Percentiles rank a stretch among this genome's conserved stretches.
Conservation (phyloP, 2,113 vertebrate genomes). For the Clarias gariepinus region DNA sequence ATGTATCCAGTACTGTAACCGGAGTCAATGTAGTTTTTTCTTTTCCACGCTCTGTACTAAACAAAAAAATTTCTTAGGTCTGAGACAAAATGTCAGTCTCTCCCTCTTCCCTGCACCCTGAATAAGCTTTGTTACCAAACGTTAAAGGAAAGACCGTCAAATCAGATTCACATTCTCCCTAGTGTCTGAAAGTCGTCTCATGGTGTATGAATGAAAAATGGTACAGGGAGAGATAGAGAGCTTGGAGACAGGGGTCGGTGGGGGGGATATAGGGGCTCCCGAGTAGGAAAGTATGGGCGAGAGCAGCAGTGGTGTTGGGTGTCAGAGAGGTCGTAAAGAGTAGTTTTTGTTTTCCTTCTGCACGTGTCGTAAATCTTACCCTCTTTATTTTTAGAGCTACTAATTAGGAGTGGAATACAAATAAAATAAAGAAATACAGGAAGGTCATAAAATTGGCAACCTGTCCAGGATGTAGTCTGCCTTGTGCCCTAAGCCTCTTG, state of each 20-base stretch:
- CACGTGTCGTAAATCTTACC: conserved; percentile 46
- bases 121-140: conserved; percentile 15
- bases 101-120: background rate
- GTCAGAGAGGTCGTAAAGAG: conserved; percentile 46
- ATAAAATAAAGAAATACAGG: background rate
- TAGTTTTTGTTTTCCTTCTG: conserved; percentile 31
- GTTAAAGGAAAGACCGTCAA: conserved; percentile 2
- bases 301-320: conserved; percentile 9
- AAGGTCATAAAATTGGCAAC: too few species aligned
- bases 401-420: conserved; percentile 43
- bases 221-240: conserved; percentile 3
- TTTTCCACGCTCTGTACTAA: background rate
- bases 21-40: background rate
- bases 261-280: background rate
- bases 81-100: background rate
- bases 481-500: too few species aligned
- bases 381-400: conserved; percentile 17
- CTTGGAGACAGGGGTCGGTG: background rate
- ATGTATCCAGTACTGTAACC: background rate
- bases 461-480: too few species aligned
- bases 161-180: background rate
- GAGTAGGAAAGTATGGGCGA: conserved; percentile 14
- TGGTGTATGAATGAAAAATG: conserved; percentile 37
- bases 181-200: conserved; percentile 23
- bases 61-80: background rate